These are phyloP conservation scores for Ceyx margarethae DNA, from an alignment of 2,113 vertebrate genomes.

Conservation along the genomic window DNA sequence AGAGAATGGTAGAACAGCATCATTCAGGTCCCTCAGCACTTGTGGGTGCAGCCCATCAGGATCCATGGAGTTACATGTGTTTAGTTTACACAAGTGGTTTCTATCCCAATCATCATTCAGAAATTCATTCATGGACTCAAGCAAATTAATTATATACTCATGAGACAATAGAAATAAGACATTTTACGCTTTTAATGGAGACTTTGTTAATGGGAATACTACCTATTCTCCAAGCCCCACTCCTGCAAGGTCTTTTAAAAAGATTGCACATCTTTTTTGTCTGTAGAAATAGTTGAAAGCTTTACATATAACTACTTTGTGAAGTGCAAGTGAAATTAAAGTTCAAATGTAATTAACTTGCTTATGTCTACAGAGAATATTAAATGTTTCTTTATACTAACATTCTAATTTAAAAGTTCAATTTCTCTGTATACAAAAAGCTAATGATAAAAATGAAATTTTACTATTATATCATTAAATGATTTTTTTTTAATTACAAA, in stretches of 20 bases:
- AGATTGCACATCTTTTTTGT: not conserved
- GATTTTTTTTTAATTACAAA: not conserved
- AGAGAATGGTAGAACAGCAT: too few species aligned
- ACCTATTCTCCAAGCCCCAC: not conserved
- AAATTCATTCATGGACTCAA: not conserved
- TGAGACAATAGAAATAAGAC: not conserved
- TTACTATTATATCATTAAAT: not conserved
- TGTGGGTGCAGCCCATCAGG: too few species aligned
- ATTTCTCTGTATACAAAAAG: not conserved
- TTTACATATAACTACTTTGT: not conserved
- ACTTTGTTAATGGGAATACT: not conserved
- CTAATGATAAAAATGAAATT: not conserved
- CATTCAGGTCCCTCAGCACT: too few species aligned
- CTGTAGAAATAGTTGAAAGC: too few species aligned
- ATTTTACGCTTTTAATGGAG: not conserved
- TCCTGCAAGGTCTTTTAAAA: not conserved
- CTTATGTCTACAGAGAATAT: not conserved
- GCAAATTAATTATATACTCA: not conserved
- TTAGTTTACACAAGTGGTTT: too few species aligned
- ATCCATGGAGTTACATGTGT: too few species aligned
- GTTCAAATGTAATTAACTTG: not conserved
- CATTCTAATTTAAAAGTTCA: not conserved
- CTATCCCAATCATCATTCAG: not conserved
- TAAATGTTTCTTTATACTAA: not conserved
- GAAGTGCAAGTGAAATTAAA: not conserved